Conservation (phyloP, 2,888 invertebrate species). For the Caenorhabditis plicata region DNA sequence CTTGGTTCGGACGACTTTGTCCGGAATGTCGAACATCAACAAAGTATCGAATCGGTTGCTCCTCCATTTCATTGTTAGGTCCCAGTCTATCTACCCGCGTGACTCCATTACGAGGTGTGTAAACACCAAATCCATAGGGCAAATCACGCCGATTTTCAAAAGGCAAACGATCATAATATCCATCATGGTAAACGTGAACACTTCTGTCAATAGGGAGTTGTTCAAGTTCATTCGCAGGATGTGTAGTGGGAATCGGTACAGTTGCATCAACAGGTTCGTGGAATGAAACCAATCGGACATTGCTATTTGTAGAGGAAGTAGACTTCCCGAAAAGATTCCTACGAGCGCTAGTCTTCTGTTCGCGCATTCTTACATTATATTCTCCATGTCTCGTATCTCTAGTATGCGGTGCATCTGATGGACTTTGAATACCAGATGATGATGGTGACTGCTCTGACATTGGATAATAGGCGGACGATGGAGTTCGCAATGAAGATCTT, state of each 20-base stretch:
- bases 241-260: slow-evolving; percentile 13
- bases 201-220: slow-evolving; percentile 32
- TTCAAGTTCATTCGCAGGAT: slow-evolving; percentile 27
- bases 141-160: slow-evolving; percentile 11
- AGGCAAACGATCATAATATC: slow-evolving; percentile 30
- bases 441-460: slow-evolving; percentile 12
- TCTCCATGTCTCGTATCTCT: slow-evolving; percentile 22
- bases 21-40: slow-evolving; percentile 48
- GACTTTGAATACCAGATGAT: slow-evolving; percentile 12
- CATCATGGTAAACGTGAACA: slow-evolving; percentile 35
- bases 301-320: slow-evolving; percentile 17
- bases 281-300: slow-evolving; percentile 28
- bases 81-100: slow-evolving; percentile 28
- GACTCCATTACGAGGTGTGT: slow-evolving; percentile 29
- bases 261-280: slow-evolving; percentile 28
- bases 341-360: slow-evolving; percentile 14
- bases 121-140: slow-evolving; percentile 26
- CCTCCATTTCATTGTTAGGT: slow-evolving; percentile 31
- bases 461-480: slow-evolving; percentile 29
- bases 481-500: slow-evolving; percentile 36
- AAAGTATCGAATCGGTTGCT: slow-evolving; percentile 48
- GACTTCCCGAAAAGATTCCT: slow-evolving; percentile 37
- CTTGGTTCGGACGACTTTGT: slow-evolving; percentile 12
- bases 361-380: slow-evolving; percentile 27
- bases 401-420: slow-evolving; percentile 13